A percentile compares a stretch with the other conserved stretches of the same genome.
Conservation (phyloP, 2,888 invertebrate species). For the Apodemia mormo region DNA sequence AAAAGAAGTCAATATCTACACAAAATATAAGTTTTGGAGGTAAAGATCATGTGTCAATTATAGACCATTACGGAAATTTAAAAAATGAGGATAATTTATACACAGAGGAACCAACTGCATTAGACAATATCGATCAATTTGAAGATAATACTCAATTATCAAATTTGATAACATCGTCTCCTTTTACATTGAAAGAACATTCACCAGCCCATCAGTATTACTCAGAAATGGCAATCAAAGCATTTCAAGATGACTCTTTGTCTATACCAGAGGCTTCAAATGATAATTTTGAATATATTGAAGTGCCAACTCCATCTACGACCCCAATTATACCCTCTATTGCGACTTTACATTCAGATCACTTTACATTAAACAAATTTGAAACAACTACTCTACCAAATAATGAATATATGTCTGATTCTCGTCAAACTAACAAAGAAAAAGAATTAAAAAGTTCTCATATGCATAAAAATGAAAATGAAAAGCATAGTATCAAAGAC, state of each 20-base stretch:
- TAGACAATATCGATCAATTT: slow-evolving; percentile 51
- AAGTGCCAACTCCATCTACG: slow-evolving; percentile 53
- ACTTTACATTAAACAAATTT: neutral
- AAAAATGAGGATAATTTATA: slow-evolving; percentile 39
- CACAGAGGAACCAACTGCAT: slow-evolving; percentile 51
- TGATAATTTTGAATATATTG: slow-evolving; percentile 62
- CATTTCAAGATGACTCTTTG: slow-evolving; percentile 55
- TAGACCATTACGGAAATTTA: slow-evolving; percentile 61
- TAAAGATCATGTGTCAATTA: slow-evolving; percentile 60
- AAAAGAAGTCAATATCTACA: slow-evolving; percentile 70
- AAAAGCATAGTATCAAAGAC: slow-evolving; percentile 28
- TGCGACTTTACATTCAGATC: slow-evolving; percentile 44
- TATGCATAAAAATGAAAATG: neutral
- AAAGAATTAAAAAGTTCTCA: slow-evolving; percentile 10
- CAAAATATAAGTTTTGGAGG: slow-evolving; percentile 72
- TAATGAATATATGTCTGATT: slow-evolving; percentile 6
- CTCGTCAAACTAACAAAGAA: slow-evolving; percentile 27
- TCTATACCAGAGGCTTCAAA: slow-evolving; percentile 65
- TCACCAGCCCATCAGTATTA: slow-evolving; percentile 67
- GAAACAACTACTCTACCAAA: slow-evolving; percentile 11
- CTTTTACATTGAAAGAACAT: slow-evolving; percentile 58
- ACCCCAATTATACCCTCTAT: slow-evolving; percentile 43
- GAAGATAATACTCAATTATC: slow-evolving; percentile 44
- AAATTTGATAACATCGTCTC: slow-evolving; percentile 50
- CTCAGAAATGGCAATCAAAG: slow-evolving; percentile 61